Percentiles rank a stretch among this genome's conserved stretches.
These are phyloP conservation scores for Leucoptera coffeella DNA, from an alignment of 2,888 invertebrate species.

Conservation along the genomic window DNA sequence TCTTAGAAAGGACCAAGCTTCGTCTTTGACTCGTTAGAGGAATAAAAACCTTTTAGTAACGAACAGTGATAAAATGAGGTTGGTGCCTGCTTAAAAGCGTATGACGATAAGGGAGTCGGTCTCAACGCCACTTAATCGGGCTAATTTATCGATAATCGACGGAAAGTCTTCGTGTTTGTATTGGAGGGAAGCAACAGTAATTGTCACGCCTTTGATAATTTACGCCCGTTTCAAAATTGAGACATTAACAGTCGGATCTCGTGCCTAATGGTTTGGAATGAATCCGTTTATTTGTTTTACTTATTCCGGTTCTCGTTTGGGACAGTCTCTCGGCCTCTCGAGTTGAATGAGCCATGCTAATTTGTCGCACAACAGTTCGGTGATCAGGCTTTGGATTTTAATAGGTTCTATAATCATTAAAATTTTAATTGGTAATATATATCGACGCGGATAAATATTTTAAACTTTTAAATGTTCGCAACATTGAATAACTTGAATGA, in stretches of 20 bases:
- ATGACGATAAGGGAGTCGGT: conserved; percentile 35
- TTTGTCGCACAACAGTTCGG: too few species aligned
- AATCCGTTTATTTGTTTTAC: conserved; percentile 18
- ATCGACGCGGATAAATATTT: too few species aligned
- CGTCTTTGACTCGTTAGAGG: too few species aligned
- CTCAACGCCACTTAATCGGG: conserved; percentile 49
- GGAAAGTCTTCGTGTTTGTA: conserved; percentile 53
- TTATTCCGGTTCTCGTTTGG: conserved; percentile 21
- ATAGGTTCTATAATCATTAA: conserved; percentile 6
- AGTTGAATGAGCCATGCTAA: too few species aligned
- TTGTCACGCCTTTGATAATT: conserved; percentile 55
- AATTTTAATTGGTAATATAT: too few species aligned
- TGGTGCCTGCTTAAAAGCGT: conserved; percentile 49
- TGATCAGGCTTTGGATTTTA: conserved; percentile 7
- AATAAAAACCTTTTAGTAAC: too few species aligned
- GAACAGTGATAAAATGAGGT: too few species aligned
- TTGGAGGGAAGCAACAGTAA: conserved; percentile 51
- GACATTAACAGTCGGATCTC: conserved; percentile 51
- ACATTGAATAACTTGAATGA: too few species aligned
- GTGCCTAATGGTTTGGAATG: conserved; percentile 52
- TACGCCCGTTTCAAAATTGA: conserved; percentile 53
- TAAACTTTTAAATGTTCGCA: too few species aligned
- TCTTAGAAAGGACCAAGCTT: too few species aligned
- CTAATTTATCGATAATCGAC: conserved; percentile 55
- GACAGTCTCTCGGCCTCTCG: neutral